Evolutionary conservation across 1,140 invertebrate genomes (phyloP).

Genomic region (Formica exsecta): DNA sequence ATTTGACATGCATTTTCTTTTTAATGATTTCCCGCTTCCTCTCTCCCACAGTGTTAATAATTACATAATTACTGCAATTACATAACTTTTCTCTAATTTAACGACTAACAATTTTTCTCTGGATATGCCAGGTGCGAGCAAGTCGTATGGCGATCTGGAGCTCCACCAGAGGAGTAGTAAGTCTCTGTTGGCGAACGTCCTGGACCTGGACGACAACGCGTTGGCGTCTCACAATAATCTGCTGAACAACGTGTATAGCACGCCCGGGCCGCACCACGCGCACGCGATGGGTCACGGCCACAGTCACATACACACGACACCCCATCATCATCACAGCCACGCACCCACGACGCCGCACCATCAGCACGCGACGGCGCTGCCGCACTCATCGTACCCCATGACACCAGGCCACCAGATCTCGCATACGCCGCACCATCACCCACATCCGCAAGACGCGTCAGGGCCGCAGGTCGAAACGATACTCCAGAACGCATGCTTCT

Average conservation of each 20-base stretch:
- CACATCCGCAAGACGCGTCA: slow-evolving; percentile 83
- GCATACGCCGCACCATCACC: slow-evolving; percentile 86
- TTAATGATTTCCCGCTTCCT: neutral
- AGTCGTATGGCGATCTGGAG: slow-evolving; percentile 90
- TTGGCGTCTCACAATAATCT: slow-evolving; percentile 85
- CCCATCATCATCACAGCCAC: slow-evolving; percentile 85
- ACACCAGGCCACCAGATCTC: slow-evolving; percentile 79
- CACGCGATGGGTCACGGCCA: slow-evolving; percentile 83
- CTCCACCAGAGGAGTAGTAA: slow-evolving; percentile 92
- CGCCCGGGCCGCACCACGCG: slow-evolving; percentile 83
- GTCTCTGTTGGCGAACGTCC: slow-evolving; percentile 97
- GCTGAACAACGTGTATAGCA: slow-evolving; percentile 85
- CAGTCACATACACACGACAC: slow-evolving; percentile 84
- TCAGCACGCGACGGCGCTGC: slow-evolving; percentile 83
- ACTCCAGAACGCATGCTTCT: slow-evolving; percentile 90
- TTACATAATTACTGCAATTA: neutral
- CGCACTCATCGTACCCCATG: slow-evolving; percentile 81
- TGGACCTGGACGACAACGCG: slow-evolving; percentile 95
- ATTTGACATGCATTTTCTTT: neutral
- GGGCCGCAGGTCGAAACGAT: slow-evolving; percentile 87
- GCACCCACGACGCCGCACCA: slow-evolving; percentile 83
- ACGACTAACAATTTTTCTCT: neutral
- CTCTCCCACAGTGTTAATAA: neutral
- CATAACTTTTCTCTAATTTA: neutral
- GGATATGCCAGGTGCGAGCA: slow-evolving; percentile 85